phyloP scores from a whole-genome alignment of 2,888 invertebrate genomes.

The Phaedon cochleariae region DNA sequence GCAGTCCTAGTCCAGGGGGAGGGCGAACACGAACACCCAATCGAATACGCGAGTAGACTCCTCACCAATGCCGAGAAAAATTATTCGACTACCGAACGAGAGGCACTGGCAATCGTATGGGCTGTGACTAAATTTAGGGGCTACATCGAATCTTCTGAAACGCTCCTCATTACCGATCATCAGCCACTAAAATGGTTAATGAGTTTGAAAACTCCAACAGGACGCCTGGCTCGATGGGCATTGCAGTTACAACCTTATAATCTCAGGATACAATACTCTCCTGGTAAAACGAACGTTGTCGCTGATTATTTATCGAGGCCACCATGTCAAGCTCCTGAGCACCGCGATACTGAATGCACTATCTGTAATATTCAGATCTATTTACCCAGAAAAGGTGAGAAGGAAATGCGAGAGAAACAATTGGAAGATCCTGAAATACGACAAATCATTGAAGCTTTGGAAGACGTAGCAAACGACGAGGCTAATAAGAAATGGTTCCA shows the following conservation, averaged over 20 bases:
- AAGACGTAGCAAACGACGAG: conserved; percentile 4
- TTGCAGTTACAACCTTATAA: conserved; percentile 53
- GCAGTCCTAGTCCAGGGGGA: conserved; percentile 40
- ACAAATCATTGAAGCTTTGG: conserved; percentile 7
- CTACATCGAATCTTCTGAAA: conserved; percentile 55
- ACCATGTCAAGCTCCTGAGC: conserved; percentile 1
- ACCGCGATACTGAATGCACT: neutral
- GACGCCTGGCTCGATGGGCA: conserved; percentile 60
- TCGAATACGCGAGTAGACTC: conserved; percentile 47
- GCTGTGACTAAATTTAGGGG: conserved; percentile 56
- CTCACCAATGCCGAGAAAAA: conserved; percentile 41
- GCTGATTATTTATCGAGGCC: conserved; percentile 56
- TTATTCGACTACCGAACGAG: conserved; percentile 38
- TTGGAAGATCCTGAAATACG: conserved; percentile 9
- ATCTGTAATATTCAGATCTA: conserved; percentile 9
- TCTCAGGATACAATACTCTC: conserved; percentile 58
- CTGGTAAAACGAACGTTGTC: conserved; percentile 51
- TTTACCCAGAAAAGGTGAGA: neutral
- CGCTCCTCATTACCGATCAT: conserved; percentile 59
- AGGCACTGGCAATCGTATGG: conserved; percentile 46
- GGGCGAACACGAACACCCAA: conserved; percentile 37
- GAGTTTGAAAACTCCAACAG: conserved; percentile 54
- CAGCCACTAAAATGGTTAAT: conserved; percentile 61
- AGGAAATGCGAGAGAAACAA: neutral
- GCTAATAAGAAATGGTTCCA: conserved; percentile 3